Conservation (phyloP, 2,888 invertebrate genomes). For the Megaustenia siamemsis region DNA sequence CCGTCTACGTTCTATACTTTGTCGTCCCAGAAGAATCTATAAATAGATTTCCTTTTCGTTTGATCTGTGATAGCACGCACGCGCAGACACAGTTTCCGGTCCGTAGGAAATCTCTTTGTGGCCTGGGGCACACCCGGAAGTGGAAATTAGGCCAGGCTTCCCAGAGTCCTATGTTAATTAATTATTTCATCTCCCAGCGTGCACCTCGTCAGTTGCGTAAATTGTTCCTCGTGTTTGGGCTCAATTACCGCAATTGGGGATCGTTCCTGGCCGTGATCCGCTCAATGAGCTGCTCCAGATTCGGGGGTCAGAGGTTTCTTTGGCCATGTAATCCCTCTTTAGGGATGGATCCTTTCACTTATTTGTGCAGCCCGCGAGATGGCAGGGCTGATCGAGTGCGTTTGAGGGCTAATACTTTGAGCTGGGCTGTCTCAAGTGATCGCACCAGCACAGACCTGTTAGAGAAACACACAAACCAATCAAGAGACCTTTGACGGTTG, state of each 20-base stretch:
- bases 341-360: background rate
- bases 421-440: background rate
- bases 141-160: conserved; percentile 50
- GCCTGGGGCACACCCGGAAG: conserved; percentile 51
- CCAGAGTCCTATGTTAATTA: conserved; percentile 46
- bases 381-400: conserved; percentile 9
- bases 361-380: conserved; percentile 20
- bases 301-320: conserved; percentile 39
- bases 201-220: conserved; percentile 42
- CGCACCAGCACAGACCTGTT: background rate
- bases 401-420: background rate
- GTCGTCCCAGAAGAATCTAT: background rate
- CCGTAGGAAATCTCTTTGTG: conserved; percentile 52
- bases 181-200: conserved; percentile 46
- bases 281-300: conserved; percentile 37
- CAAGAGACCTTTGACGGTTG: background rate
- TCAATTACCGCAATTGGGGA: conserved; percentile 47
- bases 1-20: background rate
- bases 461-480: background rate
- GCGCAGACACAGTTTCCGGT: conserved; percentile 54
- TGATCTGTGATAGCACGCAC: conserved; percentile 53
- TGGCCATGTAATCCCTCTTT: conserved; percentile 26
- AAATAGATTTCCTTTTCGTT: conserved; percentile 40
- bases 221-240: conserved; percentile 45
- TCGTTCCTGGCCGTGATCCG: conserved; percentile 13